Evolutionary conservation across 2,797 vertebrate species (phyloP).

Genomic region (Cossypha polioptera): DNA sequence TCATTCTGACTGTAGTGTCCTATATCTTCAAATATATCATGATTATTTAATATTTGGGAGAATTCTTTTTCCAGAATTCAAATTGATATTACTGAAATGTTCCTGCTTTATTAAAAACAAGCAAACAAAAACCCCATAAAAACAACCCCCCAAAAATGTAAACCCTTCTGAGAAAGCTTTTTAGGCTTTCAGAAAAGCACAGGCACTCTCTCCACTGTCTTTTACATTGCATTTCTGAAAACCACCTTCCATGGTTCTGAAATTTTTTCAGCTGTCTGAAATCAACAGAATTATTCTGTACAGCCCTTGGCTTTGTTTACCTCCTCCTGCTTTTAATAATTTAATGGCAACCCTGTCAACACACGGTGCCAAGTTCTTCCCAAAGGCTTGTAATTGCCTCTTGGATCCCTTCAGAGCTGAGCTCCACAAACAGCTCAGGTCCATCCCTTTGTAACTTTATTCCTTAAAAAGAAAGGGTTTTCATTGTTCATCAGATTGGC

Average conservation of each 20-base stretch:
- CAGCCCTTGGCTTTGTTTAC: not conserved
- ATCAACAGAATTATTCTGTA: not conserved
- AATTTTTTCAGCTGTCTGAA: not conserved
- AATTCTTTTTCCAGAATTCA: not conserved
- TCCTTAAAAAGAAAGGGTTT: not conserved
- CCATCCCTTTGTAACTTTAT: not conserved
- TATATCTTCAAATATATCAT: not conserved
- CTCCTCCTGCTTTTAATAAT: conserved; percentile 2
- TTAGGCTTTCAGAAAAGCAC: not conserved
- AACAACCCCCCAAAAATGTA: not conserved
- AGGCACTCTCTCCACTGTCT: not conserved
- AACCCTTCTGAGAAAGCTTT: not conserved
- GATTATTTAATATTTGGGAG: not conserved
- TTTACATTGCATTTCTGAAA: not conserved
- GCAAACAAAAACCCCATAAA: not conserved
- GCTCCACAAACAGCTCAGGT: not conserved
- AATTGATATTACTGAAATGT: not conserved
- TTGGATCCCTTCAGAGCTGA: not conserved
- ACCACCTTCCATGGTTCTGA: not conserved
- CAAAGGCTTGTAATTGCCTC: not conserved
- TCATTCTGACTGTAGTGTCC: not conserved
- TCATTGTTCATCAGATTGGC: not conserved
- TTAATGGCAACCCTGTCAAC: not conserved
- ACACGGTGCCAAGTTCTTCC: not conserved
- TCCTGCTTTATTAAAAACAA: not conserved